A percentile compares a stretch with the other conserved stretches of the same genome.
Conservation (phyloP, 1,140 invertebrate species). For the Drosophila sproati region DNA sequence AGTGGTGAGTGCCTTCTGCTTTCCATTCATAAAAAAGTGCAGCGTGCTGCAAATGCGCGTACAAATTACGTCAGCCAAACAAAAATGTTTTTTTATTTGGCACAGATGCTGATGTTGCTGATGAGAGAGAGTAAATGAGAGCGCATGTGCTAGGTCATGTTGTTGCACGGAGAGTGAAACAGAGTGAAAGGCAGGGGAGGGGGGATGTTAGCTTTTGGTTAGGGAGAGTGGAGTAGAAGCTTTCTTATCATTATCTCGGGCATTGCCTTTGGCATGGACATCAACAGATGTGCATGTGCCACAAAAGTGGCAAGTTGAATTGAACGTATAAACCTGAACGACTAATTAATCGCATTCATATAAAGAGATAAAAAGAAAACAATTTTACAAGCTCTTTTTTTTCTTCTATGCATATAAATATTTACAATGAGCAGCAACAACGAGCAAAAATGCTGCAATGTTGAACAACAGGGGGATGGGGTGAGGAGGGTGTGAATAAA, state of each 20-base stretch:
- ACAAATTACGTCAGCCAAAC: conserved; percentile 70
- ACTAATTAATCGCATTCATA: not conserved
- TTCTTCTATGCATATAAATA: conserved; percentile 14
- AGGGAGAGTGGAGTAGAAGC: not conserved
- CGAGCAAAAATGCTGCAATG: conserved; percentile 27
- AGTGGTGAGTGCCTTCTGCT: conserved; percentile 44
- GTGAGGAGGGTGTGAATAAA: not conserved
- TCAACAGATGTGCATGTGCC: conserved; percentile 32
- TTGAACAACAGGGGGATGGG: not conserved
- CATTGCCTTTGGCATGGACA: not conserved
- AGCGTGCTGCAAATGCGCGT: conserved; percentile 65
- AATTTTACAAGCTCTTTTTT: conserved; percentile 1
- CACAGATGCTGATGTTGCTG: conserved; percentile 11
- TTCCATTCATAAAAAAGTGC: conserved; percentile 76
- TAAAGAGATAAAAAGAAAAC: not conserved
- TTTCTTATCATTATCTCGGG: conserved; percentile 22
- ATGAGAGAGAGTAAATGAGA: conserved; percentile 15
- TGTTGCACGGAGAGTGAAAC: not conserved
- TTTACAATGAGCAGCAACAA: conserved; percentile 9
- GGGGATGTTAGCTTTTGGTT: not conserved
- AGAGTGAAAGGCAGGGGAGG: not conserved
- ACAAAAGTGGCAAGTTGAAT: conserved; percentile 25
- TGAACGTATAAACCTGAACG: not conserved
- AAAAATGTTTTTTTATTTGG: not conserved
- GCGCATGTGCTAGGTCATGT: conserved; percentile 21